A percentile compares a stretch with the other conserved stretches of the same genome.
These are phyloP conservation scores for Nymphalis polychloros DNA, from an alignment of 2,888 invertebrate genomes.

Conservation along the genomic window DNA sequence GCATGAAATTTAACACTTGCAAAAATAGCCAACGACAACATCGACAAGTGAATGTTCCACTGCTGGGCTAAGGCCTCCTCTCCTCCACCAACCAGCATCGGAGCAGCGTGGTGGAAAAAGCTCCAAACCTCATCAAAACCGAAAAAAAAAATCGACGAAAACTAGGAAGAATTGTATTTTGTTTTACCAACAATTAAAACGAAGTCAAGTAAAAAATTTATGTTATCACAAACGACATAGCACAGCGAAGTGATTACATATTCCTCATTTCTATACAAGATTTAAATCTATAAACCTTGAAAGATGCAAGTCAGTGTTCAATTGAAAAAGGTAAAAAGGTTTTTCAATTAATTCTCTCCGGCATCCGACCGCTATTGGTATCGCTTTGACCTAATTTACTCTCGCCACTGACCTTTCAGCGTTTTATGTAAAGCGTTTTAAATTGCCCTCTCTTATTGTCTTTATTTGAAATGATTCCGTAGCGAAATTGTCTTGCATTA, in stretches of 20 bases:
- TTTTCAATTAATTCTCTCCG: constrained; percentile 36
- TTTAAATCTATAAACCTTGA: constrained; percentile 7
- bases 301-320: constrained; percentile 11
- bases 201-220: background rate
- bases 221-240: background rate
- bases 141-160: no score
- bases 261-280: constrained; percentile 1
- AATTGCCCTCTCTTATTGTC: constrained; percentile 29
- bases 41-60: no score
- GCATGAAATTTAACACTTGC: no score
- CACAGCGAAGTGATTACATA: background rate
- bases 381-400: constrained; percentile 42
- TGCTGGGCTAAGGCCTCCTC: no score
- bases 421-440: constrained; percentile 34
- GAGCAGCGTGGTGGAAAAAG: no score
- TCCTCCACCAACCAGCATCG: no score
- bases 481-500: background rate
- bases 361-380: constrained; percentile 36
- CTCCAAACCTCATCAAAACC: no score
- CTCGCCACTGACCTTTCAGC: constrained; percentile 37
- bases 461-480: constrained; percentile 18
- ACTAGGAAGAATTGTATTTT: no score
- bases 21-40: no score
- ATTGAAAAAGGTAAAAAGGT: constrained; percentile 23
- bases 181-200: no score